phyloP scores from a whole-genome alignment of 2,888 invertebrate species.

The Eubasilissa splendida region DNA sequence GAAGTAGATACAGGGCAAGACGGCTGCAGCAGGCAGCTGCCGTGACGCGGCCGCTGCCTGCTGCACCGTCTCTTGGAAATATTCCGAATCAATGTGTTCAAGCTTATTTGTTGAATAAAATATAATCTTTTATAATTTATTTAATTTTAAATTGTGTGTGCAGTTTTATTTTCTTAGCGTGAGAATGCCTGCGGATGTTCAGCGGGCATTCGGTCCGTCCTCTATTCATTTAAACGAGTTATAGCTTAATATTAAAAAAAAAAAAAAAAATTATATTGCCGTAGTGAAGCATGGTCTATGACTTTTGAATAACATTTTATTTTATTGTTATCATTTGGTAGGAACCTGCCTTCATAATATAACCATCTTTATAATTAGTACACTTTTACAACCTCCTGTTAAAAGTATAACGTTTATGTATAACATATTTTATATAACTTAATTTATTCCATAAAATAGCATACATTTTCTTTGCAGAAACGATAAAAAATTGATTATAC shows the following conservation, averaged over 20 bases:
- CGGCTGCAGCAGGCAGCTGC: constrained; percentile 37
- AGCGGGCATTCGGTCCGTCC: neutral
- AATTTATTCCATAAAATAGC: no score
- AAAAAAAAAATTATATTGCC: neutral
- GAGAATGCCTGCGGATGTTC: constrained; percentile 50
- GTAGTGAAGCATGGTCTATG: constrained; percentile 38
- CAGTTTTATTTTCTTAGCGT: constrained; percentile 54
- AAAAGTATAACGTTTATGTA: no score
- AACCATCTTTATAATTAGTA: no score
- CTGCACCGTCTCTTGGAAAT: constrained; percentile 32
- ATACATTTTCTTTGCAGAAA: no score
- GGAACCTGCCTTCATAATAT: no score
- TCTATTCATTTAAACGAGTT: neutral
- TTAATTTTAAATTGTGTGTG: constrained; percentile 50
- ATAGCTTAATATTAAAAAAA: neutral
- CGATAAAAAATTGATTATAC: no score
- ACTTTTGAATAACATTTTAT: constrained; percentile 8
- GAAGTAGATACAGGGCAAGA: constrained; percentile 38
- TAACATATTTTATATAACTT: no score
- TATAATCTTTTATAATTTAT: constrained; percentile 43
- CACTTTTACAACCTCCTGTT: no score
- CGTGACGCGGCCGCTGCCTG: constrained; percentile 33
- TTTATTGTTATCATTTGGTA: no score
- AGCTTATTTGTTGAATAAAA: constrained; percentile 48
- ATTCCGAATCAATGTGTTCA: constrained; percentile 35